These are phyloP conservation scores for Australoheros facetus DNA, from an alignment of 2,797 vertebrate species.

Conservation along the genomic window DNA sequence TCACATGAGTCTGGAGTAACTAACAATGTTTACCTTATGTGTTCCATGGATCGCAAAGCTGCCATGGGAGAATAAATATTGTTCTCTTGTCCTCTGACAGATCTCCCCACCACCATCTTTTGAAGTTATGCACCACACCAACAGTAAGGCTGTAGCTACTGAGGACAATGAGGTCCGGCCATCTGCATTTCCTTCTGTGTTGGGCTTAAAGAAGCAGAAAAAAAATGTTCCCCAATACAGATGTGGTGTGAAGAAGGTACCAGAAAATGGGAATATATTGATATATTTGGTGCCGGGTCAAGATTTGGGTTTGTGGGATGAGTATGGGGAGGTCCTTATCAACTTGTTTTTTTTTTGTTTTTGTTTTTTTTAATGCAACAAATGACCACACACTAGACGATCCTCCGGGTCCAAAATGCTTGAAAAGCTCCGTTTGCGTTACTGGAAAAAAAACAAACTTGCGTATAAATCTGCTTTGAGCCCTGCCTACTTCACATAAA, in stretches of 20 bases:
- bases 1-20: background rate
- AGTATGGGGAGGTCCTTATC: background rate
- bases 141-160: background rate
- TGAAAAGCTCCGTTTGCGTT: background rate
- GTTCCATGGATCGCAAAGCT: background rate
- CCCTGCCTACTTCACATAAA: conserved; percentile 28
- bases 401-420: too few relatives aligned
- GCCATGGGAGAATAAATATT: background rate
- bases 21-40: background rate
- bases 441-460: conserved; percentile 13
- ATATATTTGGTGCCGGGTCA: background rate
- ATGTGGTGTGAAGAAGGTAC: background rate
- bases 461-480: conserved; percentile 50
- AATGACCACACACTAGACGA: background rate
- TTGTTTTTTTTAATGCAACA: background rate
- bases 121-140: background rate
- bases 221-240: background rate
- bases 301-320: background rate
- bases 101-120: background rate
- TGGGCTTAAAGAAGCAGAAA: background rate
- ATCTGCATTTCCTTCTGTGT: background rate
- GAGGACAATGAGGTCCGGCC: background rate
- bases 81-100: background rate
- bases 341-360: too few relatives aligned
- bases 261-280: background rate